Base-by-base conservation (phyloP, 2,888 invertebrate species). In the Hypsopygia costalis region DNA sequence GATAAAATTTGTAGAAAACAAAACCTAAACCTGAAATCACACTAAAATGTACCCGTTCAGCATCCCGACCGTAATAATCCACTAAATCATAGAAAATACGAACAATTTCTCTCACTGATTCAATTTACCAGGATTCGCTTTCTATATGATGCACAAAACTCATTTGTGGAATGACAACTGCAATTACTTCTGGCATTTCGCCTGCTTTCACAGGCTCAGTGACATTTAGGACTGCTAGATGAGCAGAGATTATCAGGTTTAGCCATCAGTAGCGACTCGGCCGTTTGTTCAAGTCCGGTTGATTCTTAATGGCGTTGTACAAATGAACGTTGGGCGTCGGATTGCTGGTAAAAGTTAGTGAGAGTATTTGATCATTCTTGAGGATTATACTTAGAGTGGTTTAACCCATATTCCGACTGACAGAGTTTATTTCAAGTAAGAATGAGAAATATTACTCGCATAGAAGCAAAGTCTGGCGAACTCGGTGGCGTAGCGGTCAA, bases 81-180 rank as follows among this genome's bases (percentile, higher is more conserved):
- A 7, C 25, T 3, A 21, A 10, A n/a, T 10, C 11, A 30, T n/a
- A 11, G 34, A 30, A 11, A 36, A 22, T 29, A 29, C 34, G 11
- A 8, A 32, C 16, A 16, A 16, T 16, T 16, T 16, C 16, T 6
- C 55, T 55, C 62, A 64, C 64, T 69, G 71, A 76, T 80, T 77
- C 69, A 75, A 76, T 80, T 76, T 69, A 65, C 72, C 53, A 61
- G 65, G 66, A 65, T 69, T 16, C 63, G 67, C 83, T 85, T 83
- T 85, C 85, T 79, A 83, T 82, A 78, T 75, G 78, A 83, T 81
- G 81, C 65, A 77, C 81, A 67, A 78, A 81, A 74, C 73, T 78
- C 79, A 86, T 85, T 85, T 79, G 72, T 64, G 60, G 66, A 75
- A 78, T 82, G 78, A 81, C 81, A 75, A 81, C 79, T 73, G 76